These are phyloP conservation scores for Saguinus midas DNA, from an alignment of 2,113 vertebrate genomes.

Conservation along the genomic window DNA sequence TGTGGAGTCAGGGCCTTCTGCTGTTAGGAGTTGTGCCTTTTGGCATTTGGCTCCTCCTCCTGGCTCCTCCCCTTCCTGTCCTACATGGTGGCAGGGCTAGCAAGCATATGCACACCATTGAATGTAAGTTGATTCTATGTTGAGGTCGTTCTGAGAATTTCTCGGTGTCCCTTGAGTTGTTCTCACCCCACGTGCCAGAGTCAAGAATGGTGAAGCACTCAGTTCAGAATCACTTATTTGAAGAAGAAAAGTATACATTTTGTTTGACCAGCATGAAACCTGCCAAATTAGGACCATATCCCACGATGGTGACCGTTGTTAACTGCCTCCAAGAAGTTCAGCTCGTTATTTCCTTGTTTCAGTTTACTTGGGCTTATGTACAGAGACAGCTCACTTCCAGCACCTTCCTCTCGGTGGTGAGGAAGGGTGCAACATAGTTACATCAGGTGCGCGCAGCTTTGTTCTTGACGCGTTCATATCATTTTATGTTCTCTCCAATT, in stretches of 20 bases:
- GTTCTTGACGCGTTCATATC: background rate
- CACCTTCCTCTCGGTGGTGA: background rate
- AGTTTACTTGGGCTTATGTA: background rate
- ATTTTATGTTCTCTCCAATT: background rate
- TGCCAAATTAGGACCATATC: background rate
- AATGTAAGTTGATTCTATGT: background rate
- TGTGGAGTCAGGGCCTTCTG: background rate
- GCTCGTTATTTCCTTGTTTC: background rate
- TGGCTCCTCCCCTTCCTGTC: background rate
- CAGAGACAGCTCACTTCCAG: background rate
- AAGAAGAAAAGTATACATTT: background rate
- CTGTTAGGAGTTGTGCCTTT: background rate
- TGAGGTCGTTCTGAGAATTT: background rate
- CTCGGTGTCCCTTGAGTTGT: too few species aligned
- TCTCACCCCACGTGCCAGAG: background rate
- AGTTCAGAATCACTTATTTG: background rate
- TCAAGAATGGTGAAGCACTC: background rate
- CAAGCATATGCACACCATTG: background rate
- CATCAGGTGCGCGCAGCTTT: fast-evolving
- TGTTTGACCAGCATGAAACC: background rate
- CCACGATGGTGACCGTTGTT: background rate
- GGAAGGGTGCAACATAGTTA: background rate
- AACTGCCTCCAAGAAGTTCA: background rate
- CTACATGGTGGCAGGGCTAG: too few species aligned
- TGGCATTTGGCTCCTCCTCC: too few species aligned